Evolutionary conservation across 2,113 vertebrate species (phyloP).

Genomic region (Drymodes brunneopygia): DNA sequence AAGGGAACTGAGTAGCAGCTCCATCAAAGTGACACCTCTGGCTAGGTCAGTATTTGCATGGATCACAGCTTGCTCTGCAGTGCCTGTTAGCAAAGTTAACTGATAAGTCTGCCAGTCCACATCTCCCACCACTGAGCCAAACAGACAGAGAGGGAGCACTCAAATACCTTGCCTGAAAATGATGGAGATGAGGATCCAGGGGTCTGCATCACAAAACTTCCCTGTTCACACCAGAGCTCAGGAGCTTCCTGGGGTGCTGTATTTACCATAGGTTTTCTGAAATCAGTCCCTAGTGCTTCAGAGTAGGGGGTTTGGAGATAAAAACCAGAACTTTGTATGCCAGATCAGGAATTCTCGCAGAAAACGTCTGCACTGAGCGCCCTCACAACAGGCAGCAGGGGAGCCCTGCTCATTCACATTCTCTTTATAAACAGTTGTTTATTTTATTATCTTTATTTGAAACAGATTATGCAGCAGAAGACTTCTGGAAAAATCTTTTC

Average conservation of each 20-base stretch:
- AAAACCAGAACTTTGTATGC: constrained; percentile 37
- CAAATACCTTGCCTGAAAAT: neutral
- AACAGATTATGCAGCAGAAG: constrained; percentile 66
- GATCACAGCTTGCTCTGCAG: neutral
- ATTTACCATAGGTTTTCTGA: constrained; percentile 20
- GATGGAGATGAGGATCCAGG: neutral
- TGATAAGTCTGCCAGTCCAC: neutral
- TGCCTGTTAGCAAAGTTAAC: neutral
- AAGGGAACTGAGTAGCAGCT: neutral
- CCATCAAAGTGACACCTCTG: neutral
- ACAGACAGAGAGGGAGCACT: neutral
- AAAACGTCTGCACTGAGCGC: constrained; percentile 15
- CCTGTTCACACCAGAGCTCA: neutral
- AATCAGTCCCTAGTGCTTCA: constrained; percentile 14
- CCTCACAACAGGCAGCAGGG: constrained; percentile 10
- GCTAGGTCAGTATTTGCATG: neutral
- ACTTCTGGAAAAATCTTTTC: constrained; percentile 69
- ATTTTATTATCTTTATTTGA: constrained; percentile 73
- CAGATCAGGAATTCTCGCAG: constrained; percentile 56
- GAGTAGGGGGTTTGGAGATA: constrained; percentile 33
- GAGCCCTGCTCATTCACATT: constrained; percentile 43
- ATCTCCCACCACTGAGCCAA: neutral
- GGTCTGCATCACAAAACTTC: neutral
- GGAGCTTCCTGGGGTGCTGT: neutral
- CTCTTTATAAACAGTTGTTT: constrained; percentile 72